These are phyloP conservation scores for Calephelis nemesis DNA, from an alignment of 1,140 invertebrate genomes.

Conservation along the genomic window DNA sequence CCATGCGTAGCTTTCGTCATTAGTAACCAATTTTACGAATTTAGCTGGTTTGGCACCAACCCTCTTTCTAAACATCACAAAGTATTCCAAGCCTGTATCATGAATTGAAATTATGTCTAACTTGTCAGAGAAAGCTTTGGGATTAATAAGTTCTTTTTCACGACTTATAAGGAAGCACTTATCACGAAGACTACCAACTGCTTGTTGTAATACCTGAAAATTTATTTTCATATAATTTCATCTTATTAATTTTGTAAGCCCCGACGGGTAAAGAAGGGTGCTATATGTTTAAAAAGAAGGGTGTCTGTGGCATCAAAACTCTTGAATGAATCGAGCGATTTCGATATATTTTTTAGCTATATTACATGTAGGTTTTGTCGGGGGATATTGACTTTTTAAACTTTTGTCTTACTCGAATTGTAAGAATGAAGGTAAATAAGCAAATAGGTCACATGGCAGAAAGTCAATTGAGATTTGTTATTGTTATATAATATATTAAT, in stretches of 20 bases:
- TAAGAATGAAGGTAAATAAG: too few species aligned
- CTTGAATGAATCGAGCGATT: too few species aligned
- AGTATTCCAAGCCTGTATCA: conserved; percentile 65
- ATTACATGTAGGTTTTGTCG: too few species aligned
- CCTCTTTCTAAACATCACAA: conserved; percentile 67
- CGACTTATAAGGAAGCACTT: conserved; percentile 77
- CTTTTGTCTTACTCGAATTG: too few species aligned
- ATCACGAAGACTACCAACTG: conserved; percentile 57
- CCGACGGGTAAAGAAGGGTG: background rate
- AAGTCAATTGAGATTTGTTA: too few species aligned
- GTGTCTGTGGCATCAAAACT: too few species aligned
- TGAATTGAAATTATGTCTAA: conserved; percentile 68
- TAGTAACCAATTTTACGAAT: conserved; percentile 56
- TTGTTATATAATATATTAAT: too few species aligned
- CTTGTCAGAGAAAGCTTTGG: conserved; percentile 50
- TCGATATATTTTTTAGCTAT: too few species aligned
- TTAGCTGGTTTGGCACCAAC: conserved; percentile 65
- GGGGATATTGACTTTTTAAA: too few species aligned
- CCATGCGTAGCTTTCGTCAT: conserved; percentile 62
- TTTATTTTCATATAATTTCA: conserved; percentile 5
- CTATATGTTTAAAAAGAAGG: too few species aligned
- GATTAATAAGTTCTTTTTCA: conserved; percentile 61
- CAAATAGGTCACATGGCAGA: too few species aligned
- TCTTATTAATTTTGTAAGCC: background rate
- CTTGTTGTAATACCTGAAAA: conserved; percentile 64